A percentile compares a stretch with the other conserved stretches of the same genome.
These are phyloP conservation scores for Acanthopagrus latus DNA, from an alignment of 2,797 vertebrate genomes.

Conservation along the genomic window DNA sequence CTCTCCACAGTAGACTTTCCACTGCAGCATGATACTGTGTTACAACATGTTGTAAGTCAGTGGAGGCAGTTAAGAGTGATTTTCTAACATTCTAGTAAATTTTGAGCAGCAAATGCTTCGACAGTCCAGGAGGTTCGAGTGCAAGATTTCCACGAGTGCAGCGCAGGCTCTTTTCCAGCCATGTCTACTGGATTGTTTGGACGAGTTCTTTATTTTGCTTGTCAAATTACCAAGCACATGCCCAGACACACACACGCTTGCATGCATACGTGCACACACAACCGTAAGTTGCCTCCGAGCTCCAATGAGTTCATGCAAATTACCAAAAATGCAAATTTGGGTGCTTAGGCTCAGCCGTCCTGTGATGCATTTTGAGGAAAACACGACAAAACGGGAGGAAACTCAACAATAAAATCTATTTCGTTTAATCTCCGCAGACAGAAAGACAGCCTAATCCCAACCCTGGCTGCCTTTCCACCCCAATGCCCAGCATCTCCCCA, in stretches of 20 bases:
- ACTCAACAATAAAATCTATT: constrained; percentile 63
- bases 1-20: constrained; percentile 57
- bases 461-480: constrained; percentile 74
- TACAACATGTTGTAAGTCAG: constrained; percentile 50
- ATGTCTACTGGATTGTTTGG: constrained; percentile 51
- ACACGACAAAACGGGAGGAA: constrained; percentile 57
- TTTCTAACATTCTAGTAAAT: constrained; percentile 50
- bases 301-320: constrained; percentile 81
- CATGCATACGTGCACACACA: constrained; percentile 66
- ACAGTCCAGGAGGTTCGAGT: constrained; percentile 17
- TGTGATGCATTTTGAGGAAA: constrained; percentile 73
- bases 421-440: constrained; percentile 76
- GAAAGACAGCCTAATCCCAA: constrained; percentile 75
- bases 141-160: constrained; percentile 42
- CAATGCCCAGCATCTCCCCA: constrained; percentile 57
- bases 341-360: constrained; percentile 65
- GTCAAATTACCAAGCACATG: constrained; percentile 66
- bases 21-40: constrained; percentile 55
- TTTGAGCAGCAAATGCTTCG: constrained; percentile 22
- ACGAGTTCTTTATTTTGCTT: constrained; percentile 68
- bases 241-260: constrained; percentile 45
- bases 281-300: constrained; percentile 73
- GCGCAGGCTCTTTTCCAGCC: constrained; percentile 26
- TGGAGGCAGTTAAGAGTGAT: constrained; percentile 34
- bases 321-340: constrained; percentile 72